phyloP scores from a whole-genome alignment of 2,888 invertebrate species.

The Sphinx pinastri region DNA sequence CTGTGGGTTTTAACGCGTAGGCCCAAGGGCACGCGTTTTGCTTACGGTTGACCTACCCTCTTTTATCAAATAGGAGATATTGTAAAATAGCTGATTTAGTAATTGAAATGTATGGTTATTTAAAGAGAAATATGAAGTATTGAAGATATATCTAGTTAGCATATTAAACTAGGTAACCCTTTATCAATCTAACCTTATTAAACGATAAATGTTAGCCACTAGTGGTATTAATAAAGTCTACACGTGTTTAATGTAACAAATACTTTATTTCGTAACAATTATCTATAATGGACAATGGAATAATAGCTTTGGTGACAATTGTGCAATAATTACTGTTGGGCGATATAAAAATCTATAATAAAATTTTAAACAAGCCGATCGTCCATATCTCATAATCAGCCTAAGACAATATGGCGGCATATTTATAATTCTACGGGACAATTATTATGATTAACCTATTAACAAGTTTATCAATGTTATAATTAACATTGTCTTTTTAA shows the following conservation, averaged over 20 bases:
- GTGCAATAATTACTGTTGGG: neutral
- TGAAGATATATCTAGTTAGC: neutral
- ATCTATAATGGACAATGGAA: neutral
- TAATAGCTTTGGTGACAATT: slow-evolving; percentile 9
- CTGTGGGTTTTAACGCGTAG: too few relatives aligned
- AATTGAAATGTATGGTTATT: neutral
- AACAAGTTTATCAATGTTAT: slow-evolving; percentile 1
- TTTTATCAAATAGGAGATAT: neutral
- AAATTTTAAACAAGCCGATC: neutral
- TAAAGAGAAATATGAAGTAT: neutral
- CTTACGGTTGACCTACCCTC: neutral
- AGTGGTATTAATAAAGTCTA: neutral
- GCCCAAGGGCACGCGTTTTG: neutral
- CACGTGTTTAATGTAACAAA: neutral
- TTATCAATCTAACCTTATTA: slow-evolving; percentile 14
- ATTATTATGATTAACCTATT: neutral
- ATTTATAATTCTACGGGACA: too few relatives aligned
- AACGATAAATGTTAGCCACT: neutral
- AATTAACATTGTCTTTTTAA: slow-evolving; percentile 11
- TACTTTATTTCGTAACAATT: neutral
- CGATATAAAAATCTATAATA: slow-evolving; percentile 9
- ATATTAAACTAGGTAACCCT: neutral
- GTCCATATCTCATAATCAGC: neutral
- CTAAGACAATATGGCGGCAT: neutral
- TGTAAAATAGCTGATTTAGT: neutral